These are phyloP conservation scores for Drosophila nigrodunni DNA, from an alignment of 1,140 invertebrate species.

Conservation along the genomic window DNA sequence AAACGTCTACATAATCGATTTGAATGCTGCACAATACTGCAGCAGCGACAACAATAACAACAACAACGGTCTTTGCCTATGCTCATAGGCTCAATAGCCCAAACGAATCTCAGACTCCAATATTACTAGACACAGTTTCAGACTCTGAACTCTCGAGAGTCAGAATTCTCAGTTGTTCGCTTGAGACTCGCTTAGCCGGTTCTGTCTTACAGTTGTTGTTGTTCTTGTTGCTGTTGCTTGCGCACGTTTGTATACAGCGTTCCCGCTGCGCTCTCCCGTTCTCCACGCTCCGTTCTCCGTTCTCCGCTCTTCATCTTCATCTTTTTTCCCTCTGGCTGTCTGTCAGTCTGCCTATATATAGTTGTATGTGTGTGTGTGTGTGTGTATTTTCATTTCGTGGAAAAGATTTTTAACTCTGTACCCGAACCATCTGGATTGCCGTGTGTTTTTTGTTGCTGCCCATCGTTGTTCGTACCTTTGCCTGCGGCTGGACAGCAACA, in stretches of 20 bases:
- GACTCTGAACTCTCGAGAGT: conserved; percentile 18
- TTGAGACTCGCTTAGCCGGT: conserved; percentile 76
- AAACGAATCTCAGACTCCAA: conserved; percentile 14
- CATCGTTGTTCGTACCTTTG: conserved; percentile 58
- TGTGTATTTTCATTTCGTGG: conserved; percentile 78
- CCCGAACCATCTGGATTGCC: conserved; percentile 74
- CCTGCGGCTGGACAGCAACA: conserved; percentile 46
- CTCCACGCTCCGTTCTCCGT: conserved; percentile 4
- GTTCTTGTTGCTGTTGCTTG: conserved; percentile 35
- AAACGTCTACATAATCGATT: conserved; percentile 70
- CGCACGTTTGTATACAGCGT: conserved; percentile 60
- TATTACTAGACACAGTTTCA: conserved; percentile 44
- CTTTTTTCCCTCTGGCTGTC: conserved; percentile 34
- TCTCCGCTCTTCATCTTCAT: conserved; percentile 24
- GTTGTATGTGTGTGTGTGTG: conserved; percentile 37
- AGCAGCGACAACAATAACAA: background rate
- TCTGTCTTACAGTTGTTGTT: conserved; percentile 59
- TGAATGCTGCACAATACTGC: conserved; percentile 48
- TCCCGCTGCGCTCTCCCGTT: background rate
- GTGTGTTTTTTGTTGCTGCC: conserved; percentile 37
- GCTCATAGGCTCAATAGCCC: background rate
- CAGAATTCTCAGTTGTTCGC: conserved; percentile 36
- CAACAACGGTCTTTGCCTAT: conserved; percentile 19
- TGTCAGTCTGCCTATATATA: conserved; percentile 8
- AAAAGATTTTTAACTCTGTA: conserved; percentile 81